A percentile compares a stretch with the other conserved stretches of the same genome.
phyloP scores from a whole-genome alignment of 2,113 vertebrate genomes.

The Mustelus asterias region DNA sequence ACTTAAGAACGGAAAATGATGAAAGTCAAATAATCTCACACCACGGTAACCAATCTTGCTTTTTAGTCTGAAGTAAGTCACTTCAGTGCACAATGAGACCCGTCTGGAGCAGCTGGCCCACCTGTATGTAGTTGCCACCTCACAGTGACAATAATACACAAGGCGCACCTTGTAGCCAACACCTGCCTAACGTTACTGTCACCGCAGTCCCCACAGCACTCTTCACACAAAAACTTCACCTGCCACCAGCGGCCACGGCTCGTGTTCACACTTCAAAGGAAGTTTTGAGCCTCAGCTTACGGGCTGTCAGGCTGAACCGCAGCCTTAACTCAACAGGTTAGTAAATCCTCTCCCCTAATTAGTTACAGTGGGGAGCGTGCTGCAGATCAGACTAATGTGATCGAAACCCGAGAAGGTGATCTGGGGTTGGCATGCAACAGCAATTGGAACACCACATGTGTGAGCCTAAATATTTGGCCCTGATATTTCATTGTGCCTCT shows the following conservation, averaged over 20 bases:
- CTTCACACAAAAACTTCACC: conserved; percentile 7
- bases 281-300: background rate
- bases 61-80: conserved; percentile 19
- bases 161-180: background rate
- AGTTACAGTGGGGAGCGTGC: background rate
- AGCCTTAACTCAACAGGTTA: background rate
- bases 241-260: background rate
- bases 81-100: background rate
- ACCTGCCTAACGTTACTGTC: background rate
- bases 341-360: background rate
- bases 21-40: background rate
- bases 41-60: background rate
- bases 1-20: background rate
- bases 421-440: background rate
- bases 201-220: background rate
- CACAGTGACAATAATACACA: background rate
- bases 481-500: background rate
- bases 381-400: background rate
- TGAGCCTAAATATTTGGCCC: background rate
- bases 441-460: background rate
- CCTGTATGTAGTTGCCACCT: background rate
- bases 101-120: background rate
- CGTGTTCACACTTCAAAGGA: conserved; percentile 2
- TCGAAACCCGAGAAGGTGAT: background rate
- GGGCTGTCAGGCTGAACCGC: background rate